These are phyloP conservation scores for Engraulis encrasicolus DNA, from an alignment of 2,113 vertebrate species.

Conservation along the genomic window DNA sequence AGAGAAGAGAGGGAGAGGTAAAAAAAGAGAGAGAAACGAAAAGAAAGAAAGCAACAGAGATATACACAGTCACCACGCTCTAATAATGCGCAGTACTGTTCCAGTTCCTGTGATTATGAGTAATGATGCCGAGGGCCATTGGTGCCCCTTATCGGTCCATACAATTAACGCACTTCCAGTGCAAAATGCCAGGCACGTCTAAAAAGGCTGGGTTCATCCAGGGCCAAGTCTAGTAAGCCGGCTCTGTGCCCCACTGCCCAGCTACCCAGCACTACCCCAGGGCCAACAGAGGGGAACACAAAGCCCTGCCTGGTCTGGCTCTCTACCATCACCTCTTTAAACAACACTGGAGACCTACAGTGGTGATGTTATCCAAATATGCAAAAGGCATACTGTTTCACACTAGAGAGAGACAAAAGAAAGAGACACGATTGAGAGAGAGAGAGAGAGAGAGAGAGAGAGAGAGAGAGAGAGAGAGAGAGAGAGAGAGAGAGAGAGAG, in stretches of 20 bases:
- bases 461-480: too few relatives aligned
- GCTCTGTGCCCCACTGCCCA: background rate
- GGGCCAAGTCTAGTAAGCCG: constrained; percentile 16
- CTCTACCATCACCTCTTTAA: constrained; percentile 12
- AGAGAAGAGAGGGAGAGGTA: too few relatives aligned
- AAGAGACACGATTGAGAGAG: background rate
- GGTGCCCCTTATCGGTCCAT: constrained; percentile 20
- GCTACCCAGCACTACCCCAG: background rate
- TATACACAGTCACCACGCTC: background rate
- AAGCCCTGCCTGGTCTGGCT: too few relatives aligned
- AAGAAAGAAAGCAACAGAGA: background rate
- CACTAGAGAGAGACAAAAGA: background rate
- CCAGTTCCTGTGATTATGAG: constrained; percentile 44
- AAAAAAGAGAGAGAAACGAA: too few relatives aligned
- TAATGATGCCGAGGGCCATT: constrained; percentile 41
- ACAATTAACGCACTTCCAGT: constrained; percentile 27
- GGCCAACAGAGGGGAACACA: constrained; percentile 6
- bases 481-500: too few relatives aligned
- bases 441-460: background rate
- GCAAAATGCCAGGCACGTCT: constrained; percentile 26
- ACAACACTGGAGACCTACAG: constrained; percentile 18
- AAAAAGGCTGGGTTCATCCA: constrained; percentile 15
- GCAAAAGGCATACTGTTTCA: background rate
- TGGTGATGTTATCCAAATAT: background rate
- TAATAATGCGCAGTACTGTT: background rate